Evolutionary conservation across 2,113 vertebrate genomes (phyloP), one percentile per base, ranked within the genome.

Genomic region (Callopanchax toddi): DNA sequence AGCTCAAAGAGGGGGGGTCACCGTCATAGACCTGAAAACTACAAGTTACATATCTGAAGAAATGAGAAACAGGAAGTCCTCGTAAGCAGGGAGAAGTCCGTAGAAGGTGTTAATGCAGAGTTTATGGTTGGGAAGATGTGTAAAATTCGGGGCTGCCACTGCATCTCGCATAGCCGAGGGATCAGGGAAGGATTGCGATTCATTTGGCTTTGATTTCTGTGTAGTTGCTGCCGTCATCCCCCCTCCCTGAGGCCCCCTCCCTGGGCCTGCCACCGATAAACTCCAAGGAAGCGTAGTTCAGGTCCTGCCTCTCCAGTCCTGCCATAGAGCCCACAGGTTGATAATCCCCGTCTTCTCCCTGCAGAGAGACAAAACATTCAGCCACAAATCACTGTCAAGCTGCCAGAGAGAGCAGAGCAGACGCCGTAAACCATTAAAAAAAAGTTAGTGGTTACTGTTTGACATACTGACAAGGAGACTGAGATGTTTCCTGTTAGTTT

Each of bases 141-240:
- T 57, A 15, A 26, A 60, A 64, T 42, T 36, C 44, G 55, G 71
- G 83, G 77, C 51, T 87, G 87, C 85, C 86, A 77, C 92, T 81
- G 88, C 85, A 73, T 92, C 89, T 86, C 70, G 85, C 85, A 46
- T 71, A 71, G 88, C 78, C 80, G 83, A 91, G 75, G 91, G 82
- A 87, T 92, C 91, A 93, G 91, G 92, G 92, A 91, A 93, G 91
- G 86, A 93, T 91, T n/a, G 89, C 89, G 84, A 81, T 91, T 93
- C 92, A 93, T 92, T 93, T 92, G 81, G 91, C 78, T 87, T 93
- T 92, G 82, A 93, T 92, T 85, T 93, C 92, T 51, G 87, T 84
- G 73, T 92, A 93, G 85, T 91, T 91, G 87, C 88, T 87, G 84
- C 83, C 84, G 29, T 92, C 92, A 85, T 93, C 92, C 76, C 86